A percentile compares a stretch with the other conserved stretches of the same genome.
These are phyloP conservation scores for Troilus luridus DNA, from an alignment of 2,888 invertebrate genomes.

Conservation along the genomic window DNA sequence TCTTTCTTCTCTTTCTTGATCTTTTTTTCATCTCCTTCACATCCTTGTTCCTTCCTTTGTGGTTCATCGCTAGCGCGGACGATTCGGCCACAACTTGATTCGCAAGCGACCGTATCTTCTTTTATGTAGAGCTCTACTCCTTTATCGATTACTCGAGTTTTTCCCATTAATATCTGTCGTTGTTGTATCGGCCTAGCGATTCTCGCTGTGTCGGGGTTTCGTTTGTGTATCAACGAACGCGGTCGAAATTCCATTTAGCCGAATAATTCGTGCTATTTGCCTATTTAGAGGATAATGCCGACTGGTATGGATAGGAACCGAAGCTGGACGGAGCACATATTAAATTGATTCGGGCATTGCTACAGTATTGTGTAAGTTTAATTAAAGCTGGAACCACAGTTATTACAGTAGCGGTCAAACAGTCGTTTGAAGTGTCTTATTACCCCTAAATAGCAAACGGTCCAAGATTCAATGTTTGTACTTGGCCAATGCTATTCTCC, in stretches of 20 bases:
- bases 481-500: background rate
- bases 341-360: background rate
- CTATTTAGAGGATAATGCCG: background rate
- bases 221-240: background rate
- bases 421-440: conserved; percentile 26
- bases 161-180: background rate
- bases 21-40: conserved; percentile 42
- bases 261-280: background rate
- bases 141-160: background rate
- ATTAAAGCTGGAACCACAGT: background rate
- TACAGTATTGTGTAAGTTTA: conserved; percentile 15
- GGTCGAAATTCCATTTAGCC: background rate
- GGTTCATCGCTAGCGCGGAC: conserved; percentile 49
- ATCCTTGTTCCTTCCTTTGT: conserved; percentile 51
- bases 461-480: background rate
- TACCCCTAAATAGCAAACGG: background rate
- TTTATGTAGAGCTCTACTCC: background rate
- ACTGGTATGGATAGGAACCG: background rate
- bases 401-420: background rate
- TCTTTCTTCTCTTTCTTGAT: conserved; percentile 38
- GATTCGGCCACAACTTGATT: conserved; percentile 40
- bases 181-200: background rate
- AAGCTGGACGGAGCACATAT: background rate
- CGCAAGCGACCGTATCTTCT: conserved; percentile 31
- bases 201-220: background rate